Evolutionary conservation across 2,888 invertebrate genomes (phyloP).

Genomic region (Nemurella pictetii): DNA sequence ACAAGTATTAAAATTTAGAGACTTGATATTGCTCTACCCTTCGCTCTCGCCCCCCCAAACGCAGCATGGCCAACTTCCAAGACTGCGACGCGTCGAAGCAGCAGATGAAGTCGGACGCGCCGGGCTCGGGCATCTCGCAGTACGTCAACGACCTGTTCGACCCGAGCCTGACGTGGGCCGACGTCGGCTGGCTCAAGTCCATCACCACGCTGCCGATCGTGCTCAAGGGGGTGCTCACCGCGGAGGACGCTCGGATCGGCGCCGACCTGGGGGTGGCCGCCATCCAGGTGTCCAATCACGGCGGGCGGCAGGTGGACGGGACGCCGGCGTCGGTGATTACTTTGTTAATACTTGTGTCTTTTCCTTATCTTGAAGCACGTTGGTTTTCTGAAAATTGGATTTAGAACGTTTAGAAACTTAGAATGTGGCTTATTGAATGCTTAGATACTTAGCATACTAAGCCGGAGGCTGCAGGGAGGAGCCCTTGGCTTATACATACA

Average conservation of each 20-base stretch:
- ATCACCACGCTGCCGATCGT: slow-evolving; percentile 79
- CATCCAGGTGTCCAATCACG: slow-evolving; percentile 92
- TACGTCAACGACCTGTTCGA: slow-evolving; percentile 69
- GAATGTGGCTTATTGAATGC: too few species aligned
- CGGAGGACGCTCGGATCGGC: slow-evolving; percentile 81
- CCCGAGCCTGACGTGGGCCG: slow-evolving; percentile 81
- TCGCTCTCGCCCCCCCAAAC: too few species aligned
- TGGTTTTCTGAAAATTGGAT: not conserved
- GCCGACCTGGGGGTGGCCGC: slow-evolving; percentile 73
- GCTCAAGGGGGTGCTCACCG: slow-evolving; percentile 83
- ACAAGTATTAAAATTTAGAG: too few species aligned
- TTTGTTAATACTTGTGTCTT: too few species aligned
- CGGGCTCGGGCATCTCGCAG: slow-evolving; percentile 74
- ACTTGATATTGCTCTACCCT: too few species aligned
- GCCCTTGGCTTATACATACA: too few species aligned
- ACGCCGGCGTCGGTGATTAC: slow-evolving; percentile 73
- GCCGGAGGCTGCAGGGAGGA: too few species aligned
- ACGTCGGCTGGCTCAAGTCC: slow-evolving; percentile 77
- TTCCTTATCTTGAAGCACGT: too few species aligned
- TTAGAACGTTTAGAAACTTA: too few species aligned
- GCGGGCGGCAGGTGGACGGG: slow-evolving; percentile 87
- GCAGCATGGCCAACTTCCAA: slow-evolving; percentile 79
- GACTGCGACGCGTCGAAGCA: slow-evolving; percentile 56
- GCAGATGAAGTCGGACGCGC: slow-evolving; percentile 52
- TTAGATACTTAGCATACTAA: too few species aligned